Percentiles rank a stretch among this genome's conserved stretches.
Evolutionary conservation across 2,113 vertebrate species (phyloP).

Genomic region (Gulo gulo): DNA sequence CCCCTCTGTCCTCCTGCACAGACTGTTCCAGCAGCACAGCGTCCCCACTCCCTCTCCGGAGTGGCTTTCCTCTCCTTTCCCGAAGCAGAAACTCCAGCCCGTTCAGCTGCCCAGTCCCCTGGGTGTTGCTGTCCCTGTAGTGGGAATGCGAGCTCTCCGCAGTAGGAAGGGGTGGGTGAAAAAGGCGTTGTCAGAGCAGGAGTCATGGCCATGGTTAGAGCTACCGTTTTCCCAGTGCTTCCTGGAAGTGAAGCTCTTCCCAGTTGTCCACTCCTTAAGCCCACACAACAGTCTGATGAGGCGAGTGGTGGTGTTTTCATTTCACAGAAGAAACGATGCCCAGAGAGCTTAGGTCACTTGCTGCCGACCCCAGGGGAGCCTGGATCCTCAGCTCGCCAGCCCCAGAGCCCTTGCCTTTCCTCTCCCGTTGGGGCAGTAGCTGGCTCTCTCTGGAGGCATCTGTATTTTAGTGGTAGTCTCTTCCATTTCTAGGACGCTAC

Average conservation of each 20-base stretch:
- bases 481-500: background rate
- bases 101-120: background rate
- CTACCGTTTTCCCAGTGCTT: background rate
- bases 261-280: background rate
- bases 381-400: background rate
- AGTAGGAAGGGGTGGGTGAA: background rate
- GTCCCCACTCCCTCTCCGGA: background rate
- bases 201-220: background rate
- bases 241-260: background rate
- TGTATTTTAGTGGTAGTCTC: background rate
- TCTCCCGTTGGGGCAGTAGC: background rate
- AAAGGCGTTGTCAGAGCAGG: fast-evolving
- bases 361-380: background rate
- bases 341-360: background rate
- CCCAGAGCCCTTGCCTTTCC: background rate
- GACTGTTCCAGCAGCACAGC: too few relatives aligned
- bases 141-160: background rate
- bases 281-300: background rate
- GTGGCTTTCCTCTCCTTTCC: background rate
- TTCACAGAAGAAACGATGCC: background rate
- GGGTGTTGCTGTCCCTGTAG: background rate
- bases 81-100: background rate
- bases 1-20: background rate
- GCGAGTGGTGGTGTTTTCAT: background rate
- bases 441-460: background rate